Evolutionary conservation across 2,113 vertebrate genomes (phyloP), one percentile per base, ranked within the genome.

Genomic region (Gymnarchus niloticus): DNA sequence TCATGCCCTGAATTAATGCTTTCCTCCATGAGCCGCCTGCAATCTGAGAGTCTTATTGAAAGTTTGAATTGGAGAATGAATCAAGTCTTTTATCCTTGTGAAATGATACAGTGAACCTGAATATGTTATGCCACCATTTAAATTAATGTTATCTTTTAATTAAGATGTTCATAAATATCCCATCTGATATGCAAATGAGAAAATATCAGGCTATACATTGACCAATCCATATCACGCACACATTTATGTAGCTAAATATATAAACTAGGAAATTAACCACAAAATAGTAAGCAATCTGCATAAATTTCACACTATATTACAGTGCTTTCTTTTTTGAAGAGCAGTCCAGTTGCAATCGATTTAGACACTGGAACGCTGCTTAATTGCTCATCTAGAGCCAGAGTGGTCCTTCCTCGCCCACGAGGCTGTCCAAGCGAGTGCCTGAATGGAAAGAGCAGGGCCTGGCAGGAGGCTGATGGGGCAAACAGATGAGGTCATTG

Each of bases 281-380:
- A 93, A 94, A 92, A 95, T 94, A 94, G 93, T 93, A 91, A 92
- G 87, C 94, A 93, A 94, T 95, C 94, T 94, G 91, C 95, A 95
- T 95, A 94, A 92, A 95, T 95, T 95, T 95, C 93, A 95, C 93
- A 95, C 90, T 89, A 85, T 88, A 92, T 95, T 95, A 95, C 7
- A 59, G 90, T 59, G 76, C 76, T 25, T 80, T 84, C 78, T 56
- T 84, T 84, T 89, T 87, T 87, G 89, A 91, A 92, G 92, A 91
- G 92, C 93, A 93, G 91, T 93, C 93, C 92, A 92, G 93, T 94
- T 91, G 87, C 92, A 93, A 94, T 95, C 93, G 93, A 95, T 95
- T 95, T 94, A 92, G 91, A 85, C 89, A 86, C 89, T 93, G 92
- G 91, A 92, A 93, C 92, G 86, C 91, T 90, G 87, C 57, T 84